A percentile compares a stretch with the other conserved stretches of the same genome.
phyloP scores from a whole-genome alignment of 2,888 invertebrate species.

The Steromphala cineraria region DNA sequence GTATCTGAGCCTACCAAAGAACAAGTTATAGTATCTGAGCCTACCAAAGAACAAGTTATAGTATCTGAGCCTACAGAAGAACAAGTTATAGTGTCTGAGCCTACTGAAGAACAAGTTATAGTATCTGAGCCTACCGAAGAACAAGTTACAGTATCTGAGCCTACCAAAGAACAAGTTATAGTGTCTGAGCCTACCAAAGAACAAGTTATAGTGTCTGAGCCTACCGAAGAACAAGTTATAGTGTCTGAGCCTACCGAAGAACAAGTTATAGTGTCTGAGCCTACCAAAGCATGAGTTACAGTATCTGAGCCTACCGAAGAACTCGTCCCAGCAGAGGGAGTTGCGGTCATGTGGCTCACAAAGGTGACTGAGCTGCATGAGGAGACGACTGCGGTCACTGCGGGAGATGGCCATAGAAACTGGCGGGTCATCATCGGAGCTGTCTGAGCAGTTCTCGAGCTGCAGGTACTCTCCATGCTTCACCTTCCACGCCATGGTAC shows the following conservation, averaged over 20 bases:
- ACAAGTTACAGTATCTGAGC: neutral
- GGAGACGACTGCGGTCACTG: neutral
- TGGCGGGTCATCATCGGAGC: neutral
- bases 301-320: slow-evolving; percentile 41
- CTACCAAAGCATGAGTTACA: neutral
- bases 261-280: neutral
- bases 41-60: no score
- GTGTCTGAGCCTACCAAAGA: no score
- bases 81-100: no score
- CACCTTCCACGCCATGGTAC: neutral
- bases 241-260: slow-evolving; percentile 39
- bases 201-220: no score
- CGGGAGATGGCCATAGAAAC: neutral
- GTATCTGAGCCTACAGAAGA: no score
- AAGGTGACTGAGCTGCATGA: neutral
- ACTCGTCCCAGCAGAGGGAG: slow-evolving; percentile 51
- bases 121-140: slow-evolving; percentile 40
- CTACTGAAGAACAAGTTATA: neutral
- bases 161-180: no score
- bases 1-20: no score
- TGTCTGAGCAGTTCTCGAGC: neutral
- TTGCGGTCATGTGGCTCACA: slow-evolving; percentile 20
- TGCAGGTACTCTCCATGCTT: neutral
- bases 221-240: neutral
- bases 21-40: no score